phyloP scores from a whole-genome alignment of 2,113 vertebrate genomes.

The Pteronura brasiliensis region DNA sequence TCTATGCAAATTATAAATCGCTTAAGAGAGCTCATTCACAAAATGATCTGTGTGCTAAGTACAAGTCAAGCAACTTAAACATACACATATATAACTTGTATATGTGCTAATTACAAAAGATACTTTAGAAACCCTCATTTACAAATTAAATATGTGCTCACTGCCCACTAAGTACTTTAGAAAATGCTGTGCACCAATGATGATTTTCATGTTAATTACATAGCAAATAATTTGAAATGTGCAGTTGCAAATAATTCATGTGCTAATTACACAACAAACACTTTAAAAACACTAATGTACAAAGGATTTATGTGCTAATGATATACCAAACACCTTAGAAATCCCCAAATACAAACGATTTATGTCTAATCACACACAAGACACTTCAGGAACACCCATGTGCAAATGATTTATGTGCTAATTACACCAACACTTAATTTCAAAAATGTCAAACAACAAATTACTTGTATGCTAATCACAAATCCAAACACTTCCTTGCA shows the following conservation, averaged over 20 bases:
- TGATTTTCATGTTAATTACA: background rate
- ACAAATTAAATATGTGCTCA: background rate
- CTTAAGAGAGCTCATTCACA: slow-evolving; percentile 53
- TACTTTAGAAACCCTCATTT: background rate
- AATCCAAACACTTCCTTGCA: slow-evolving; percentile 18
- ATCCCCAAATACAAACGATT: slow-evolving; percentile 24
- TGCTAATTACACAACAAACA: slow-evolving; percentile 60
- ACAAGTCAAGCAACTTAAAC: slow-evolving; percentile 7
- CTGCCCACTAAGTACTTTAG: background rate
- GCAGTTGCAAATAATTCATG: slow-evolving; percentile 13
- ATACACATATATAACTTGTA: background rate
- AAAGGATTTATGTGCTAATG: slow-evolving; percentile 5
- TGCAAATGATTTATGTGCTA: slow-evolving; percentile 68
- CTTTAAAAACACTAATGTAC: background rate
- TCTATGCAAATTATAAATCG: slow-evolving; percentile 40
- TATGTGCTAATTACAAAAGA: slow-evolving; percentile 52
- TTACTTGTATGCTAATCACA: slow-evolving; percentile 50
- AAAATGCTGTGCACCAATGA: background rate
- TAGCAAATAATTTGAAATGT: background rate
- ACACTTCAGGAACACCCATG: slow-evolving; percentile 20
- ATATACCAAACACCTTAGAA: slow-evolving; percentile 26
- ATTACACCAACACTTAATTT: slow-evolving; percentile 64
- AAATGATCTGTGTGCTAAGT: slow-evolving; percentile 11
- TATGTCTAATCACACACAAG: slow-evolving; percentile 45
- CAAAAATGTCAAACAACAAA: slow-evolving; percentile 58